Evolutionary conservation across 2,888 invertebrate species (phyloP).

Genomic region (Apamea anceps): DNA sequence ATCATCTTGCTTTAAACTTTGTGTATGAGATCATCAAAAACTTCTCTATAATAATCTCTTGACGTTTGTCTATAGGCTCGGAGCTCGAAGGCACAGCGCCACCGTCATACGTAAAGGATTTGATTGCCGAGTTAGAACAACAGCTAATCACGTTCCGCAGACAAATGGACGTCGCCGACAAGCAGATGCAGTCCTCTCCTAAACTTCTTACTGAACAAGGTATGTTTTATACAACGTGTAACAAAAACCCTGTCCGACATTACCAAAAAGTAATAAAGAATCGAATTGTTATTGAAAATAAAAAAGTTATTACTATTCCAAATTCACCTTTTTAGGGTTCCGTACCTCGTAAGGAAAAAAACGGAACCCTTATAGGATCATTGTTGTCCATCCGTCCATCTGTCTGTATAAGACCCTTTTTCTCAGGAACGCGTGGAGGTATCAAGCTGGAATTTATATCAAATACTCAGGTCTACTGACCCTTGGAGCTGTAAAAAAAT

Average conservation of each 20-base stretch:
- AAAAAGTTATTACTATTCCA: neutral
- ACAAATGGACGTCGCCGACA: slow-evolving; percentile 88
- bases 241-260: neutral
- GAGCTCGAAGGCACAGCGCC: slow-evolving; percentile 84
- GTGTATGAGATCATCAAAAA: neutral
- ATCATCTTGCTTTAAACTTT: neutral
- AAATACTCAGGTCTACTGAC: too few relatives aligned
- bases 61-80: slow-evolving; percentile 72
- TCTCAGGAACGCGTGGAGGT: too few relatives aligned
- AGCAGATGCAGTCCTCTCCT: slow-evolving; percentile 86
- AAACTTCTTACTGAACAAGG: slow-evolving; percentile 88
- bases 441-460: too few relatives aligned
- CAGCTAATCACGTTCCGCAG: slow-evolving; percentile 83
- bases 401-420: too few relatives aligned
- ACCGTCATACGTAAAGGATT: slow-evolving; percentile 83
- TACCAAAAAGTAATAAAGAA: neutral
- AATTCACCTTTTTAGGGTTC: neutral
- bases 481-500: too few relatives aligned
- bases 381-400: too few relatives aligned
- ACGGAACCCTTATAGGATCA: too few relatives aligned
- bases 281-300: neutral
- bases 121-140: slow-evolving; percentile 84
- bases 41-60: neutral
- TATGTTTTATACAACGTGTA: slow-evolving; percentile 49
- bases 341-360: too few relatives aligned